These are phyloP conservation scores for Phyllotis vaccarum DNA, from an alignment of 2,797 vertebrate genomes.

Conservation along the genomic window DNA sequence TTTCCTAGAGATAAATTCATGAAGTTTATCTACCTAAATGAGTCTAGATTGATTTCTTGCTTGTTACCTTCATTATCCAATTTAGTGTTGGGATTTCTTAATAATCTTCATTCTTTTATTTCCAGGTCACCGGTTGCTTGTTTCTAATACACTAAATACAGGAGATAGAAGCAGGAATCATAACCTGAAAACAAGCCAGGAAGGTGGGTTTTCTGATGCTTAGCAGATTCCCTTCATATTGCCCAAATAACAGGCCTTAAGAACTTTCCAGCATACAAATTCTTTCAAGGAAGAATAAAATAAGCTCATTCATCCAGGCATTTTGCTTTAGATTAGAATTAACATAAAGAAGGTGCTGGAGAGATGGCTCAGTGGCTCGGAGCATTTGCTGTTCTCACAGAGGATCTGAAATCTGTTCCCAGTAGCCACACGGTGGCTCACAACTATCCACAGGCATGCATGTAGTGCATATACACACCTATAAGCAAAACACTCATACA, in stretches of 20 bases:
- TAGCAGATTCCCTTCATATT: conserved; percentile 35
- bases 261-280: neutral
- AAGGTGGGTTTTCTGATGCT: neutral
- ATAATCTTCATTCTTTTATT: neutral
- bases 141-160: conserved; percentile 38
- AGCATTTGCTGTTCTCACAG: neutral
- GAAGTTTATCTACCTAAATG: conserved; percentile 11
- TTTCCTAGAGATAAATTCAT: neutral
- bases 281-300: neutral
- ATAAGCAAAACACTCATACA: neutral
- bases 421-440: neutral
- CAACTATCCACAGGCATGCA: neutral
- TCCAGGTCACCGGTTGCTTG: neutral
- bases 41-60: neutral
- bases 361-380: neutral
- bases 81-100: neutral
- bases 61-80: neutral
- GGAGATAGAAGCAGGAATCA: conserved; percentile 57
- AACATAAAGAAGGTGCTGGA: neutral
- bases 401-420: neutral
- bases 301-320: neutral
- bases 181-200: conserved; percentile 51
- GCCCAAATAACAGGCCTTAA: neutral
- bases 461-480: neutral
- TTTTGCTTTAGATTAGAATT: conserved; percentile 20